Evolutionary conservation across 2,113 vertebrate species (phyloP), one percentile per base, ranked within the genome.

Genomic region (Chascanopsetta lugubris): DNA sequence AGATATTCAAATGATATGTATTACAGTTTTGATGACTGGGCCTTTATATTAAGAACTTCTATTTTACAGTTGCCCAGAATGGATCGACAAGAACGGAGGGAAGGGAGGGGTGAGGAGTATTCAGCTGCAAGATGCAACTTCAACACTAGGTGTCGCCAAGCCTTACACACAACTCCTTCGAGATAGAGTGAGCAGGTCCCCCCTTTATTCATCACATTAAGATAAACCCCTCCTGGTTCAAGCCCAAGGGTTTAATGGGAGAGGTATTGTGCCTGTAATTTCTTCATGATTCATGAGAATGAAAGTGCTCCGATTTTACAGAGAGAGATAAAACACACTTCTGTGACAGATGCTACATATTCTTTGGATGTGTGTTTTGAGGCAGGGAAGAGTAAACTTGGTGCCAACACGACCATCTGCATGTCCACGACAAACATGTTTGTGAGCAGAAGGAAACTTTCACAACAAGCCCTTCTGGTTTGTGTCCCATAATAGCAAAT

Each of bases 381-480:
- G 63, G 46, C 18, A n/a, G 49, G 32, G 10, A 75, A 63, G 13
- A 22, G n/a, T 15, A 18, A 46, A 60, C 38, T 45, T 72, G 47
- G 48, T 70, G 66, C 24, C 34, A 17, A 48, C 47, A 13, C 34
- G 43, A 69, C 73, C 50, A 45, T 54, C 64, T 77, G 69, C 43
- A 21, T 43, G 45, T 56, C 54, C 48, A 45, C 26, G 47, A 72
- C 17, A 34, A 63, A 38, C 58, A 36, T 30, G 58, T 47, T 40
- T 49, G 32, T 42, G 70, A 82, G 55, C 75, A 76, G 72, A 83
- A 69, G 68, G 72, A 63, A 78, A 66, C 45, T 68, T 78, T 75
- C 80, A 75, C 62, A 79, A 79, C 62, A 70, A 66, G 43, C 22
- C 57, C 43, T 26, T 77, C 69, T 68, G 53, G 36, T 67, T 68